Conservation (phyloP, 2,113 vertebrate species). For the Drymodes brunneopygia region DNA sequence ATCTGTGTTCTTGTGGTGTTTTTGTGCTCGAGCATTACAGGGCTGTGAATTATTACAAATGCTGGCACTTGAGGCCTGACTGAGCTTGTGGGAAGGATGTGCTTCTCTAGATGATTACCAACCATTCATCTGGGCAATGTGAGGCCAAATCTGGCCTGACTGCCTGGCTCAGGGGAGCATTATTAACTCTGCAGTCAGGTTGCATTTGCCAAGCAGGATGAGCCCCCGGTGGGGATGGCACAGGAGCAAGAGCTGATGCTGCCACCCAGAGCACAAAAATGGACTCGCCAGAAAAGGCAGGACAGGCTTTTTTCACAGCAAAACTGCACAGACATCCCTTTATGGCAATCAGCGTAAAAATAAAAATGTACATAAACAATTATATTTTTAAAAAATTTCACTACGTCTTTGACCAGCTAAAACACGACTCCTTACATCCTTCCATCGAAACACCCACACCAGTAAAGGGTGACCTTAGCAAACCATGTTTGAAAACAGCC, state of each 20-base stretch:
- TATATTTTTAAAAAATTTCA: not conserved
- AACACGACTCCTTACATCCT: not conserved
- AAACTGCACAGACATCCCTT: not conserved
- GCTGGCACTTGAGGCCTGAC: not conserved
- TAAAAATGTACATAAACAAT: not conserved
- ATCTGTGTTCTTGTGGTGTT: not conserved
- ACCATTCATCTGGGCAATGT: conserved; percentile 21
- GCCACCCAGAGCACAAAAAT: not conserved
- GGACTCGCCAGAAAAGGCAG: not conserved
- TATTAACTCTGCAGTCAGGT: not conserved
- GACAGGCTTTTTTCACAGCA: accelerated
- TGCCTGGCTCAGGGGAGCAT: not conserved
- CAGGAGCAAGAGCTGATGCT: conserved; percentile 3
- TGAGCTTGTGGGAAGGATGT: not conserved
- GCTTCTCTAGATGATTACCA: conserved; percentile 29
- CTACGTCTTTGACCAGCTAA: not conserved
- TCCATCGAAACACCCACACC: not conserved
- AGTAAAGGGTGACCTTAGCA: conserved; percentile 65
- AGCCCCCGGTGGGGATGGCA: not conserved
- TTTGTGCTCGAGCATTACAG: not conserved
- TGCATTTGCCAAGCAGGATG: not conserved
- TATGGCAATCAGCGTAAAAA: not conserved
- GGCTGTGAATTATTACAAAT: not conserved
- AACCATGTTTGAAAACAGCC: conserved; percentile 71
- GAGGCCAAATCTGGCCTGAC: conserved; percentile 21